Evolutionary conservation across 2,888 invertebrate genomes (phyloP), one percentile per base, ranked within the genome.

Genomic region (Heliconius hortense): DNA sequence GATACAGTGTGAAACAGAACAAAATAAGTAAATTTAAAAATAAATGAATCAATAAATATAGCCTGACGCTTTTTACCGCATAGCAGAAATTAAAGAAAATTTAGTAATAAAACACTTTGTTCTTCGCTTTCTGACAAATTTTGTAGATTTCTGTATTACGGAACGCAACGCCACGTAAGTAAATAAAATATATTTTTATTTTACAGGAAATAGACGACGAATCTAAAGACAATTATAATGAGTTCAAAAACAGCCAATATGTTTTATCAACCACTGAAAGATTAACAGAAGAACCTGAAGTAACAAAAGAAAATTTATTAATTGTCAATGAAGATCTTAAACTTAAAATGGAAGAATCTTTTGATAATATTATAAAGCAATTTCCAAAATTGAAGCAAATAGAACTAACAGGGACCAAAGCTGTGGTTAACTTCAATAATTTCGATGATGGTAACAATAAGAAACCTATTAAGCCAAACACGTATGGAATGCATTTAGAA

Each of bases 401-500:
- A 11, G 13, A 60, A 11, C 39, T 48, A 68, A 18, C 31, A 53
- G 39, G 28, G 2, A 26, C n/a, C 31, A 43, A 67, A 53, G 24
- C 56, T n/a, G 67, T 56, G n/a, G 26, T 28, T 53, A 7, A 68
- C 21, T 53, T 66, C 11, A 75, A 63, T 66, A 66, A 63, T 15
- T 56, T n/a, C 28, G 48, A 72, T 10, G 28, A 15, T 39, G 62
- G 15, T 43, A 43, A 72, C 18, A 74, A 62, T 28, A 71, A 24
- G 28, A 63, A 59, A 10, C 26, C 56, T 67, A 26, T 21, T 13
- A 43, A 15, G 39, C 59, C 77, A 10, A 73, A 76, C 60, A 78
- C 75, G 1, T 78, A 74, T 70, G 79, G 79, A 70, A 78, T 78
- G 74, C 64, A 78, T 28, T 68, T 78, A 26, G 24, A 53, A 15